A percentile compares a stretch with the other conserved stretches of the same genome.
phyloP scores from a whole-genome alignment of 2,113 vertebrate genomes.

The Acanthochromis polyacanthus region DNA sequence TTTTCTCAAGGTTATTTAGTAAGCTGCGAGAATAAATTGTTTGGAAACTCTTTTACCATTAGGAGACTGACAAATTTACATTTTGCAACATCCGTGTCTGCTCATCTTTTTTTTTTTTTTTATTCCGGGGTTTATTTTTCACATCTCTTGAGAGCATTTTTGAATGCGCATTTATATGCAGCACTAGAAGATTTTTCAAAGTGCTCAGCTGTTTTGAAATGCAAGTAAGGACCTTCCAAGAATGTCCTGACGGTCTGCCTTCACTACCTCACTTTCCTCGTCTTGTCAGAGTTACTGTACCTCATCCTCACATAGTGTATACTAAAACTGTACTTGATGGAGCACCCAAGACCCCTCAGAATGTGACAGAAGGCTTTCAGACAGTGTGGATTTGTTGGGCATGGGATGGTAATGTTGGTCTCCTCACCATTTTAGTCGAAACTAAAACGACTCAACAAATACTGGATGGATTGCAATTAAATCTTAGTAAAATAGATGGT shows the following conservation, averaged over 20 bases:
- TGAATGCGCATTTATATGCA: not conserved
- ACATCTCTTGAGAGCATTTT: not conserved
- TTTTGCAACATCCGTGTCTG: not conserved
- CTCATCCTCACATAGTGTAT: not conserved
- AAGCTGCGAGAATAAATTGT: conserved; percentile 1
- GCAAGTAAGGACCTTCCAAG: not conserved
- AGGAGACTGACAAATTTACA: not conserved
- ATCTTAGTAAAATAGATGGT: too few relatives aligned
- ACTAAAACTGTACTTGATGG: not conserved
- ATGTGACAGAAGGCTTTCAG: not conserved
- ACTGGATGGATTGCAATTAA: not conserved
- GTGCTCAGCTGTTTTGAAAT: not conserved
- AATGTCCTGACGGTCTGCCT: not conserved
- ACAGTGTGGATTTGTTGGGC: not conserved
- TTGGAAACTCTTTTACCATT: not conserved
- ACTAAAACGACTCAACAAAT: not conserved
- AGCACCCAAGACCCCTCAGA: not conserved
- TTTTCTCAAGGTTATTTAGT: conserved; percentile 57
- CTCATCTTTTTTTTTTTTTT: not conserved
- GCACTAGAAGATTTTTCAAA: not conserved
- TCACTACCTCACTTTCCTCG: not conserved
- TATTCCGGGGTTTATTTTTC: too few relatives aligned
- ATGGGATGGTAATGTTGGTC: not conserved
- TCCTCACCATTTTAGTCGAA: not conserved
- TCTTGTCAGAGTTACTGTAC: not conserved